These are phyloP conservation scores for Lycia hirtaria DNA, from an alignment of 2,888 invertebrate species.

Conservation along the genomic window DNA sequence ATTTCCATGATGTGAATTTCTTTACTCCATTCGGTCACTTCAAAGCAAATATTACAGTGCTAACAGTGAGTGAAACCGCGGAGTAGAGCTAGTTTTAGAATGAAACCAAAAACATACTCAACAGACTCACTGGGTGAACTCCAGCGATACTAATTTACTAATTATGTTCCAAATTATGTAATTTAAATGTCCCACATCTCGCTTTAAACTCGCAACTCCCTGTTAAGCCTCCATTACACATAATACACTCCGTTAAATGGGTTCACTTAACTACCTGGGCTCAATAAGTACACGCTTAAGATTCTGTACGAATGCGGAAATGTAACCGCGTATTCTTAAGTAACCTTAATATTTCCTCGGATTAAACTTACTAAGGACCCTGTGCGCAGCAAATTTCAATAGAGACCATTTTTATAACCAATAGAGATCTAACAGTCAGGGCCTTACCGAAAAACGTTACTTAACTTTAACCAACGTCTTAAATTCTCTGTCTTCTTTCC, in stretches of 20 bases:
- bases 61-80: too few species aligned
- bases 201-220: slow-evolving; percentile 14
- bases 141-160: slow-evolving; percentile 44
- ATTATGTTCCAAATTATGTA: slow-evolving; percentile 47
- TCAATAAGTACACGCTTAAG: not conserved
- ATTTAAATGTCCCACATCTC: slow-evolving; percentile 44
- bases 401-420: too few species aligned
- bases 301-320: not conserved
- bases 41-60: too few species aligned
- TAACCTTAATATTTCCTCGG: not conserved
- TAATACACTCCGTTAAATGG: not conserved
- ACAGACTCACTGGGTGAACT: not conserved
- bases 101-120: not conserved
- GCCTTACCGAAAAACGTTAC: too few species aligned
- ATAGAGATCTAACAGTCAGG: too few species aligned
- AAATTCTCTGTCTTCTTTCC: too few species aligned
- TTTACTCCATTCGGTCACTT: too few species aligned
- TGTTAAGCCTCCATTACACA: slow-evolving; percentile 18
- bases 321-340: not conserved
- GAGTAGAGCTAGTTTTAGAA: too few species aligned
- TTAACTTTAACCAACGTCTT: too few species aligned
- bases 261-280: slow-evolving; percentile 1
- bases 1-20: too few species aligned
- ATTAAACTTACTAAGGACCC: not conserved
- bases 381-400: too few species aligned